Evolutionary conservation across 2,797 vertebrate genomes (phyloP).

Genomic region (Discoglossus pictus): DNA sequence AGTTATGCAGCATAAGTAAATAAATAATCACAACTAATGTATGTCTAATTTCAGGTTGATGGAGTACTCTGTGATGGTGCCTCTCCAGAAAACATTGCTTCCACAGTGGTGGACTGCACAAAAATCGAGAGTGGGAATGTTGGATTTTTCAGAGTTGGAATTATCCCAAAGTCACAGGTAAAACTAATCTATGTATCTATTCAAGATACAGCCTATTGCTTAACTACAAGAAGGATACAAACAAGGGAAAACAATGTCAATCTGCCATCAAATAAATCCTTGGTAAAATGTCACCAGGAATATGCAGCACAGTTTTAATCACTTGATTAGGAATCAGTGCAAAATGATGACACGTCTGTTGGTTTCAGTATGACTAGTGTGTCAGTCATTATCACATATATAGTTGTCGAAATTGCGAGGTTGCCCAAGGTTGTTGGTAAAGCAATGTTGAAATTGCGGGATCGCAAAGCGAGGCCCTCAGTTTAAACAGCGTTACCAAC

Average conservation of each 20-base stretch:
- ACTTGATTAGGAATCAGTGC: background rate
- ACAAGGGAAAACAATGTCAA: background rate
- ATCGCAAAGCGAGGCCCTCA: no score
- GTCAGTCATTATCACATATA: no score
- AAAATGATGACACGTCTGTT: no score
- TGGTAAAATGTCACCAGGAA: background rate
- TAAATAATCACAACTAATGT: background rate
- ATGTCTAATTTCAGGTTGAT: conserved; percentile 72
- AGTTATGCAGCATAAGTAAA: background rate
- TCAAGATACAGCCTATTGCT: background rate
- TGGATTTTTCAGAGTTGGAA: conserved; percentile 85
- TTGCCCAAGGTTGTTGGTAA: no score
- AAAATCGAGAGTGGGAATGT: conserved; percentile 81
- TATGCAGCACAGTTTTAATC: background rate
- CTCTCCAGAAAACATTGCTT: conserved; percentile 88
- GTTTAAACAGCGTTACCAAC: no score
- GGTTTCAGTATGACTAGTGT: no score
- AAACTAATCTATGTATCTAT: background rate
- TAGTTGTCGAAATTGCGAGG: no score
- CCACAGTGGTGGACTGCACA: conserved; percentile 90
- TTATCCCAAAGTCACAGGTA: conserved; percentile 88
- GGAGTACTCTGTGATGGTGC: conserved; percentile 86
- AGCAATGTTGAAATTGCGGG: no score
- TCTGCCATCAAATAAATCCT: background rate
- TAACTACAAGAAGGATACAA: background rate